These are phyloP conservation scores for Trinorchestia longiramus DNA, from an alignment of 1,140 invertebrate genomes.

Conservation along the genomic window DNA sequence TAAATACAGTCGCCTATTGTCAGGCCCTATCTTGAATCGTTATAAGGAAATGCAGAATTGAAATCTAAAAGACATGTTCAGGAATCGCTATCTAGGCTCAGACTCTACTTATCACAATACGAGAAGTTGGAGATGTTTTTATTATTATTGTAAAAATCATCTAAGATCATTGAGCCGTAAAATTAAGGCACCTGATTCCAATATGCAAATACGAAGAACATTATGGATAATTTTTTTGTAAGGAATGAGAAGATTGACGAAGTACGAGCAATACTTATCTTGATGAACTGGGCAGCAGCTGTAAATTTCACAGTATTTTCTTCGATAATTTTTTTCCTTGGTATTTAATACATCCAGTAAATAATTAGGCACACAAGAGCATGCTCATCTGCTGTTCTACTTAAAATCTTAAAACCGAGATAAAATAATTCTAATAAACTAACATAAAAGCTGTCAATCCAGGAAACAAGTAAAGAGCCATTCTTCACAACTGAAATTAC, in stretches of 20 bases:
- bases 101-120: neutral
- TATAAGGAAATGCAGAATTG: neutral
- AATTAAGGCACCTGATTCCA: no score
- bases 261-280: neutral
- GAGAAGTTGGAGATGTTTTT: neutral
- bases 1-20: neutral
- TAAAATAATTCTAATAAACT: no score
- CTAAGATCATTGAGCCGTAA: neutral
- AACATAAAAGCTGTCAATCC: no score
- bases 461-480: no score
- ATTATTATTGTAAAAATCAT: neutral
- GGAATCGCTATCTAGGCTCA: neutral
- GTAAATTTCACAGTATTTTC: neutral
- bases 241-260: neutral
- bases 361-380: no score
- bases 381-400: no score
- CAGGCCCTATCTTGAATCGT: neutral
- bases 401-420: no score
- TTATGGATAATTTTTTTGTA: neutral
- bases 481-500: neutral
- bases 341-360: no score
- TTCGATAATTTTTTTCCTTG: no score
- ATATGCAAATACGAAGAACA: neutral
- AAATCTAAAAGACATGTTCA: neutral
- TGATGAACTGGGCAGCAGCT: neutral